A percentile compares a stretch with the other conserved stretches of the same genome.
Evolutionary conservation across 2,113 vertebrate species (phyloP).

Genomic region (Bambusicola thoracicus): DNA sequence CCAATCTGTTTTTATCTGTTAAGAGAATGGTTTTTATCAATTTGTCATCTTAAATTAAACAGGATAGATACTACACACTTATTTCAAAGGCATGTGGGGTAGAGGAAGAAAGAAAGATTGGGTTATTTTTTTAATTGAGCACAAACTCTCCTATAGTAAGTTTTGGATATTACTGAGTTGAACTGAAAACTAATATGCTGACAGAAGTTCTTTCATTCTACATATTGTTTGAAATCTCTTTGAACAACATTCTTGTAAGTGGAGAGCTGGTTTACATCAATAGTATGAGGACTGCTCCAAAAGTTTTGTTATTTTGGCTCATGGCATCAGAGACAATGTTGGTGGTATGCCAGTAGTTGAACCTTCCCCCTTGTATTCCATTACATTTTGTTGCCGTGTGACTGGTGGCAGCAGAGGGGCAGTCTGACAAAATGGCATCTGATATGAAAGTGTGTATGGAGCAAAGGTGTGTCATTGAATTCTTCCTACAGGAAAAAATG

Average conservation of each 20-base stretch:
- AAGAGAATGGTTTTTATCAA: background rate
- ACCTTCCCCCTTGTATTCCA: too few species aligned
- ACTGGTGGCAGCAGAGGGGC: too few species aligned
- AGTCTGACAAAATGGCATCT: too few species aligned
- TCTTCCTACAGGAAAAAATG: too few species aligned
- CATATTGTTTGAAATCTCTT: background rate
- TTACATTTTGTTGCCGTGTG: too few species aligned
- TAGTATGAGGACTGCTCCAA: too few species aligned
- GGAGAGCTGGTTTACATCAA: background rate
- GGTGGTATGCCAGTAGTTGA: too few species aligned
- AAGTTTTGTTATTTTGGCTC: too few species aligned
- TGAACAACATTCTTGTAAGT: background rate
- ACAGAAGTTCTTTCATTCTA: background rate
- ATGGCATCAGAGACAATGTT: too few species aligned
- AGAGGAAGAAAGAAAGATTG: background rate
- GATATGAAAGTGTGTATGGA: too few species aligned
- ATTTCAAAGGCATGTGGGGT: background rate
- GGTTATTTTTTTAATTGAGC: background rate
- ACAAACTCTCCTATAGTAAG: background rate
- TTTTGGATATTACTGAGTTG: background rate
- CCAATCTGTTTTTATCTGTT: background rate
- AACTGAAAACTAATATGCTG: background rate
- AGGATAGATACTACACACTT: background rate
- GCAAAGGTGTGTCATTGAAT: too few species aligned
- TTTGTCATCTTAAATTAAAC: background rate